A percentile compares a stretch with the other conserved stretches of the same genome.
These are phyloP conservation scores for Drosophila aff. DNA, from an alignment of 1,140 invertebrate genomes.

Conservation along the genomic window DNA sequence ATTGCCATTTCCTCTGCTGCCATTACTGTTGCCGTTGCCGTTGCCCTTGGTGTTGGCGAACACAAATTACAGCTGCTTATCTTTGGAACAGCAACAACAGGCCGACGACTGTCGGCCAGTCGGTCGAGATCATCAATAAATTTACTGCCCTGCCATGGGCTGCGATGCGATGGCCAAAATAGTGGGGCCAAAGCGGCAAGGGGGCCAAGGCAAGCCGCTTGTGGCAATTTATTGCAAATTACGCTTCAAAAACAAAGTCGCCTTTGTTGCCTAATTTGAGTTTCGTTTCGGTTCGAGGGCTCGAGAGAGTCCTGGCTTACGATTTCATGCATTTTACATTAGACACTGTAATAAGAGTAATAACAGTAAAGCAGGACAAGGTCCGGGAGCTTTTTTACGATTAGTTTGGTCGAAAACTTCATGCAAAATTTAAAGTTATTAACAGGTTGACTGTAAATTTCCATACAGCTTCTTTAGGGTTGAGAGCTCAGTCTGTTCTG, in stretches of 20 bases:
- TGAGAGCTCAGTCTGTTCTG: neutral
- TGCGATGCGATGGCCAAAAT: constrained; percentile 61
- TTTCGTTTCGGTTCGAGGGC: constrained; percentile 41
- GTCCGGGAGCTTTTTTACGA: constrained; percentile 25
- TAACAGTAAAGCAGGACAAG: constrained; percentile 37
- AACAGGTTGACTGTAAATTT: constrained; percentile 17
- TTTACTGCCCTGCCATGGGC: constrained; percentile 58
- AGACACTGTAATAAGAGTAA: constrained; percentile 50
- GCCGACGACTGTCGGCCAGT: constrained; percentile 41
- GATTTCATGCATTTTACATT: constrained; percentile 73
- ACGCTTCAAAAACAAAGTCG: constrained; percentile 79
- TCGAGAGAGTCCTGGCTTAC: constrained; percentile 28
- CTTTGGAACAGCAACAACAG: constrained; percentile 70
- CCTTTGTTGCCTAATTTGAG: constrained; percentile 71
- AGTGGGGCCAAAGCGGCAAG: constrained; percentile 39
- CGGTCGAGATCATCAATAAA: constrained; percentile 81
- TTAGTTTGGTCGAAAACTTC: constrained; percentile 36
- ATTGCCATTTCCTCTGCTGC: constrained; percentile 16
- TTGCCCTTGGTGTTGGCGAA: constrained; percentile 75
- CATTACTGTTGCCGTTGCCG: constrained; percentile 11
- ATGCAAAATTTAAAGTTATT: constrained; percentile 46
- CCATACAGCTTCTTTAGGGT: too few relatives aligned
- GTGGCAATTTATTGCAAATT: constrained; percentile 82
- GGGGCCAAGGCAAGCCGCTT: constrained; percentile 46
- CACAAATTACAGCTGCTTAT: constrained; percentile 83